These are phyloP conservation scores for Drosophila vallismaia DNA, from an alignment of 2,888 invertebrate species.

Conservation along the genomic window DNA sequence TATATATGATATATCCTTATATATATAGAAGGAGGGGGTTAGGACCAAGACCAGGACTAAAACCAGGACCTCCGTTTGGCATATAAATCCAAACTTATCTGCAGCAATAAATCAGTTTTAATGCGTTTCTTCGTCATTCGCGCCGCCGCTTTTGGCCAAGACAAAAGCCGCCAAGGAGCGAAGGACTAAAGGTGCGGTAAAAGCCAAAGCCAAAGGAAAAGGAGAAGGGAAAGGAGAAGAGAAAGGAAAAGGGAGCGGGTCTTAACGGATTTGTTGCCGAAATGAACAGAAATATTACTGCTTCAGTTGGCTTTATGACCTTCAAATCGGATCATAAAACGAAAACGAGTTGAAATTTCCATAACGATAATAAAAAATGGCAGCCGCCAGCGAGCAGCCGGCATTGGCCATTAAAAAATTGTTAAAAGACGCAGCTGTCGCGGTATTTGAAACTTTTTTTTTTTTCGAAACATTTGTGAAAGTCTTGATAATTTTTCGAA, in stretches of 20 bases:
- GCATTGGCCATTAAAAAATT: slow-evolving; percentile 17
- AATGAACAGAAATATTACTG: slow-evolving; percentile 10
- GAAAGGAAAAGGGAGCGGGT: background rate
- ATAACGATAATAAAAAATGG: slow-evolving; percentile 16
- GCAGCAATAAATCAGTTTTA: slow-evolving; percentile 74
- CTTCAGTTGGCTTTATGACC: slow-evolving; percentile 33
- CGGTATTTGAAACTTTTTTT: background rate
- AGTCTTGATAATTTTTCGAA: too few relatives aligned
- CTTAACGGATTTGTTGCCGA: slow-evolving; percentile 28
- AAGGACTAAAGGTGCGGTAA: slow-evolving; percentile 1
- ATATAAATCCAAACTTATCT: slow-evolving; percentile 75
- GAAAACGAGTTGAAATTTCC: slow-evolving; percentile 37
- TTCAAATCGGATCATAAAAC: slow-evolving; percentile 34
- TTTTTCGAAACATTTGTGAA: too few relatives aligned
- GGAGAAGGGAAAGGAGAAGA: background rate
- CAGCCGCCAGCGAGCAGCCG: background rate
- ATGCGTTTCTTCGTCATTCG: slow-evolving; percentile 54
- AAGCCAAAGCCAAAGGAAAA: background rate
- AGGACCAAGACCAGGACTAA: background rate
- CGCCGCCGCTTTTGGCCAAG: slow-evolving; percentile 37
- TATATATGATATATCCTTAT: background rate
- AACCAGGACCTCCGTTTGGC: slow-evolving; percentile 28
- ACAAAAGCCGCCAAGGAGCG: slow-evolving; percentile 14
- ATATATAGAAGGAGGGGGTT: background rate
- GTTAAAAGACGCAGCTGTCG: slow-evolving; percentile 10